Evolutionary conservation across 2,113 vertebrate genomes (phyloP).

Genomic region (Psophia crepitans): DNA sequence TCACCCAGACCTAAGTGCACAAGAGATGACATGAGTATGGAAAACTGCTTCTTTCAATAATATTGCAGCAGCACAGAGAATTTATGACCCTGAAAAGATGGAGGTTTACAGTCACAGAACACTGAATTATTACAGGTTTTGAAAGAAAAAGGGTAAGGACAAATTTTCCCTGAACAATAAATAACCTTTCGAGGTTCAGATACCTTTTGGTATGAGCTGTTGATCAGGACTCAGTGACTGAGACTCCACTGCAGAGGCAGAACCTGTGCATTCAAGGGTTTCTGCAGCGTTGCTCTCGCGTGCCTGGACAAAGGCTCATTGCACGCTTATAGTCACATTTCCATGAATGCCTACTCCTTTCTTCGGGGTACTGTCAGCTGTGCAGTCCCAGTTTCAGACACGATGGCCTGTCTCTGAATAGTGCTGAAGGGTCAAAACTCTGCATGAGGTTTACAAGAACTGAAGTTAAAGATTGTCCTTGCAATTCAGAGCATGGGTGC

Average conservation of each 20-base stretch:
- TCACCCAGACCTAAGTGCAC: background rate
- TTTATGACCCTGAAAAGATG: slow-evolving; percentile 25
- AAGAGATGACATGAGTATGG: background rate
- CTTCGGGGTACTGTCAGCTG: background rate
- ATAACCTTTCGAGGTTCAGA: background rate
- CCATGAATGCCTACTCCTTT: background rate
- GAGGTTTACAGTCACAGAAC: background rate
- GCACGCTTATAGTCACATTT: background rate
- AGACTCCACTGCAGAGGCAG: background rate
- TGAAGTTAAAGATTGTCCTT: background rate
- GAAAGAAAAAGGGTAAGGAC: background rate
- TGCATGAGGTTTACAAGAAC: background rate
- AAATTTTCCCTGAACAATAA: background rate
- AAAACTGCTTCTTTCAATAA: slow-evolving; percentile 13
- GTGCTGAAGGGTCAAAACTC: background rate
- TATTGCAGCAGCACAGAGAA: background rate
- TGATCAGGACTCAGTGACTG: background rate
- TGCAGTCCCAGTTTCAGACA: background rate
- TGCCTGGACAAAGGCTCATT: background rate
- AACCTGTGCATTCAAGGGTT: background rate
- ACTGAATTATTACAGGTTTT: background rate
- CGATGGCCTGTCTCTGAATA: background rate
- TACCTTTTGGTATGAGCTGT: background rate
- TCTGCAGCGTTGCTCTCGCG: background rate
- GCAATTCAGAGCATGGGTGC: background rate